Conservation (phyloP, 2,888 invertebrate species). For the Cactoblastis cactorum region DNA sequence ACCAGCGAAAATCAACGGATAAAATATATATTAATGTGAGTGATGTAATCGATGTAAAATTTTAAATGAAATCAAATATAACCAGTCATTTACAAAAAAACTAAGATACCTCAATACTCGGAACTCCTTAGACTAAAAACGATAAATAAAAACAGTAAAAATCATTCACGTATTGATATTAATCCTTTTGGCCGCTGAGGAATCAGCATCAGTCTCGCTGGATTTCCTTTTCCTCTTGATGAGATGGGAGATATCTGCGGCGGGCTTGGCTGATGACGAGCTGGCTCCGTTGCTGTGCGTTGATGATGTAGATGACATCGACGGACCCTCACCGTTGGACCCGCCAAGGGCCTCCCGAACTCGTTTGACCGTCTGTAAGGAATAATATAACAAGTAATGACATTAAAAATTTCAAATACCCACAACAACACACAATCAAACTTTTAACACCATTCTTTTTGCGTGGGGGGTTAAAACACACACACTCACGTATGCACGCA, state of each 20-base stretch:
- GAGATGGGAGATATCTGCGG: slow-evolving; percentile 89
- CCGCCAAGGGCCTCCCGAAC: slow-evolving; percentile 56
- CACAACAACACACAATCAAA: no score
- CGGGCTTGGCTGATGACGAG: slow-evolving; percentile 75
- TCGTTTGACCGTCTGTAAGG: slow-evolving; percentile 62
- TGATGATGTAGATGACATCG: slow-evolving; percentile 25
- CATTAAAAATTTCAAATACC: background rate
- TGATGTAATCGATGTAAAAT: no score
- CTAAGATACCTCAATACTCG: no score
- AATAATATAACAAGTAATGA: background rate
- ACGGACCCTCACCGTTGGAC: slow-evolving; percentile 43
- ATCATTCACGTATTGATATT: slow-evolving; percentile 56
- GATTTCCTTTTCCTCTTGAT: slow-evolving; percentile 88
- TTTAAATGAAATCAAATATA: no score
- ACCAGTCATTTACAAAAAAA: no score
- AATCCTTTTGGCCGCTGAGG: slow-evolving; percentile 81
- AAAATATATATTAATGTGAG: no score
- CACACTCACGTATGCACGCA: no score
- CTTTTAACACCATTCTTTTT: no score
- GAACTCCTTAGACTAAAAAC: slow-evolving; percentile 5
- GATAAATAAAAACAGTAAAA: no score
- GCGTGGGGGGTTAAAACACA: no score
- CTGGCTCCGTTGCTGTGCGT: slow-evolving; percentile 29
- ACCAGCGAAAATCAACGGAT: no score
- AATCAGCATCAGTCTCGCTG: slow-evolving; percentile 79